Evolutionary conservation across 2,797 vertebrate genomes (phyloP).

Genomic region (Xenentodon cancila): DNA sequence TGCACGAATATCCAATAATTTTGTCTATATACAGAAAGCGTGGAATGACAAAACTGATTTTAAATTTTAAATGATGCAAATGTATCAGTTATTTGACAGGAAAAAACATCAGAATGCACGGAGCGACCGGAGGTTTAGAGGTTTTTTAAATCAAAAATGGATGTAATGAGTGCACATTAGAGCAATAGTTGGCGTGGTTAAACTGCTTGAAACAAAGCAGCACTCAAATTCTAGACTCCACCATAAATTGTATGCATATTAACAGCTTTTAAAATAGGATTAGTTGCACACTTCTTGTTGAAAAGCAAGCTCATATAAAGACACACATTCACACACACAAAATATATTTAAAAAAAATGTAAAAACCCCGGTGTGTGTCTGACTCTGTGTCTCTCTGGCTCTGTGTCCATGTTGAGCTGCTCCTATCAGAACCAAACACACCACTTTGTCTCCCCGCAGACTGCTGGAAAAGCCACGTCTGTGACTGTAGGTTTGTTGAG

Average conservation of each 20-base stretch:
- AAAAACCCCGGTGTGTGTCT: background rate
- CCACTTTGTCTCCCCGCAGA: conserved; percentile 54
- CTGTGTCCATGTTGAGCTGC: conserved; percentile 46
- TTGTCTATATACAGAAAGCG: too few species aligned
- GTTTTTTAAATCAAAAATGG: too few species aligned
- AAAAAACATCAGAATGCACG: background rate
- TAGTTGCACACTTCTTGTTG: conserved; percentile 15
- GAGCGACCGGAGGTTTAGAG: too few species aligned
- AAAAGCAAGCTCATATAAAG: background rate
- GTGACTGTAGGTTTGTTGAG: conserved; percentile 45
- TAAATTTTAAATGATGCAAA: too few species aligned
- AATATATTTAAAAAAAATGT: too few species aligned
- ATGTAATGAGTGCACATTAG: background rate
- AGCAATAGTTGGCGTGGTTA: background rate
- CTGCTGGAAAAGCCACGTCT: conserved; percentile 47
- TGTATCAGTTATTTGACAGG: background rate
- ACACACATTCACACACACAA: too few species aligned
- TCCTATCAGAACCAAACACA: conserved; percentile 67
- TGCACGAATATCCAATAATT: too few species aligned
- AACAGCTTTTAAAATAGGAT: conserved; percentile 13
- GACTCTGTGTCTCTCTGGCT: background rate
- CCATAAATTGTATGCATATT: conserved; percentile 26
- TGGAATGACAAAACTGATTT: too few species aligned
- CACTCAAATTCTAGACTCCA: conserved; percentile 10
- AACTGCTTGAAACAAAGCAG: conserved; percentile 15